Evolutionary conservation across 2,797 vertebrate species (phyloP), one percentile per base, ranked within the genome.

Genomic region (Lithobates sylvaticus): DNA sequence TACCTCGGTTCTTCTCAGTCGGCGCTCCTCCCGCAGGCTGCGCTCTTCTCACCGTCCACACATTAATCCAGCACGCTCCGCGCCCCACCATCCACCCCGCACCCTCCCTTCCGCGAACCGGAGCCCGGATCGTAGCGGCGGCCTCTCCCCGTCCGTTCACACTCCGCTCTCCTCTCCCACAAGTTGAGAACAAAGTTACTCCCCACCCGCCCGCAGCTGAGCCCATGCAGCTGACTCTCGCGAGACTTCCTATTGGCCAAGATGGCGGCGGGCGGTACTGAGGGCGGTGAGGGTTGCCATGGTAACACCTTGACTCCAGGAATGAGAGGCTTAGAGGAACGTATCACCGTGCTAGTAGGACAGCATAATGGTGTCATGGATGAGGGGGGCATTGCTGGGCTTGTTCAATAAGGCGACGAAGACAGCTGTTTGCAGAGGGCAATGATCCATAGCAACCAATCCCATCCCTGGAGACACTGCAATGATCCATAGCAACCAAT

Each of bases 111-210:
- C 64, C 3, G 36, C 32, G 58, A 10, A 50, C 44, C 67, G 1
- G 61, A 61, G 69, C 47, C 29, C 73, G 61, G 61, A 16, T 27
- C 27, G 15, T 47, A 1, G 32, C 6, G 10, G 47, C 73, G 32
- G 50, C 64, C 84, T 80, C 71, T 68, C 71, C 61, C 71, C n/a
- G 6, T 21, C 21, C 50, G n/a, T 13, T 15, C 42, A 10, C 16
- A 16, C 34, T 71, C 68, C 76, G 36, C 6, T 76, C 81, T 74
- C 39, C 80, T 27, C 44, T 36, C 58, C 23, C 58, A 76, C 80
- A 86, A 86, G 67, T 86, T 86, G 69, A 78, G 68, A 87, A 87
- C 81, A 83, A 87, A 83, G 81, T 87, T 83, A 69, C 69, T 78
- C 81, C 76, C 86, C 85, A 42, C 75, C 85, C 74, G 74, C 85